Percentiles rank a stretch among this genome's conserved stretches.
Evolutionary conservation across 2,113 vertebrate species (phyloP).

Genomic region (Syngnathus scovelli): DNA sequence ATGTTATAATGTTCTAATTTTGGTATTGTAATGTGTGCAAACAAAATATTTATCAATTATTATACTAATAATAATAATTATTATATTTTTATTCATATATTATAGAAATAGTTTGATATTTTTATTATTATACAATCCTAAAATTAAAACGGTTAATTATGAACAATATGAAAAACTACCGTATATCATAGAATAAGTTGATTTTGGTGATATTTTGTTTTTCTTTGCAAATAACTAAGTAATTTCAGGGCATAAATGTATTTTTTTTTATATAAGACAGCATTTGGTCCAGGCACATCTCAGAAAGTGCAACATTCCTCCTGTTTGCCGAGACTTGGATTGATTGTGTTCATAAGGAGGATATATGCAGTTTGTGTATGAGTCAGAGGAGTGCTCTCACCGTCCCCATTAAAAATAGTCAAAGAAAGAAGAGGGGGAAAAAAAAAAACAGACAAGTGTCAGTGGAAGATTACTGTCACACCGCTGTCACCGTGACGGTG

Average conservation of each 20-base stretch:
- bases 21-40: no score
- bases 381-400: background rate
- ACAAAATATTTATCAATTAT: no score
- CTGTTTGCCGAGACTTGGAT: slow-evolving; percentile 3
- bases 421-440: slow-evolving; percentile 9
- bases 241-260: slow-evolving; percentile 6
- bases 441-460: slow-evolving; percentile 49
- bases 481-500: slow-evolving; percentile 59
- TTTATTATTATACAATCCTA: background rate
- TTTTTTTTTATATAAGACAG: background rate
- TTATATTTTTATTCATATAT: no score
- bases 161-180: background rate
- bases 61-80: no score
- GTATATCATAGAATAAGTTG: background rate
- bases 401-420: slow-evolving; percentile 5
- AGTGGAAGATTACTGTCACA: slow-evolving; percentile 73
- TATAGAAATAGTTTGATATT: no score
- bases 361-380: slow-evolving; percentile 2
- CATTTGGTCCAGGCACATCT: background rate
- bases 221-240: background rate
- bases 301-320: slow-evolving; percentile 50
- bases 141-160: background rate
- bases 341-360: background rate
- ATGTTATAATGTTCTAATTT: no score
- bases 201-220: background rate